phyloP scores from a whole-genome alignment of 2,113 vertebrate species.

The Paracanthobrama guichenoti region DNA sequence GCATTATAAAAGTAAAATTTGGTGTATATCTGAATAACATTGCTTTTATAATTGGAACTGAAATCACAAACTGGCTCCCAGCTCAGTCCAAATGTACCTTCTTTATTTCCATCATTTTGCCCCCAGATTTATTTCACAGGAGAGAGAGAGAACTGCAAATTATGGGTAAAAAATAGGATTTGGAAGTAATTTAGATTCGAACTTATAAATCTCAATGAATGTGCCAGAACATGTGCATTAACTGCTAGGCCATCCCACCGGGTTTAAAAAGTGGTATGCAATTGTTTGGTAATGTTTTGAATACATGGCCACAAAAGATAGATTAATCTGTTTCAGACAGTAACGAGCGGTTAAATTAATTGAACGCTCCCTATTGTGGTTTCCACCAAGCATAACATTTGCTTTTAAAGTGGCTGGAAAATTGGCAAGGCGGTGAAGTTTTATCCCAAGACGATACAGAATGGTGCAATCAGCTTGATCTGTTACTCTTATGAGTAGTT shows the following conservation, averaged over 20 bases:
- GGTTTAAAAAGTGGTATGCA: not conserved
- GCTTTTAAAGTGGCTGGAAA: slow-evolving; percentile 24
- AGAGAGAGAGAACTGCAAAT: not conserved
- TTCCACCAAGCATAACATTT: slow-evolving; percentile 7
- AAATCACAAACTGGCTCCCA: not conserved
- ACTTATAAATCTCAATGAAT: not conserved
- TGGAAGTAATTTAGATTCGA: not conserved
- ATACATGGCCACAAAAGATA: not conserved
- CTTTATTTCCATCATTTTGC: not conserved
- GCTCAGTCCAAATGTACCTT: not conserved
- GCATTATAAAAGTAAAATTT: not conserved
- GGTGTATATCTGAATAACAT: too few species aligned
- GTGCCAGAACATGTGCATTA: not conserved
- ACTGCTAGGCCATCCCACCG: not conserved
- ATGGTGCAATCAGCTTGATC: not conserved
- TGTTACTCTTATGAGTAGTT: not conserved
- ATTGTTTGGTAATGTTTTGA: slow-evolving; percentile 1
- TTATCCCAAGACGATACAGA: not conserved
- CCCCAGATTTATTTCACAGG: not conserved
- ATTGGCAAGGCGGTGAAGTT: not conserved
- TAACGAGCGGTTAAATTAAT: not conserved
- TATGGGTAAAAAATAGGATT: not conserved
- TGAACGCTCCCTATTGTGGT: not conserved
- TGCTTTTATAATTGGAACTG: too few species aligned
- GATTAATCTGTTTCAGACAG: not conserved